Evolutionary conservation across 1,140 invertebrate genomes (phyloP), one percentile per base, ranked within the genome.

Genomic region (Phymorhynchus buccinoides): DNA sequence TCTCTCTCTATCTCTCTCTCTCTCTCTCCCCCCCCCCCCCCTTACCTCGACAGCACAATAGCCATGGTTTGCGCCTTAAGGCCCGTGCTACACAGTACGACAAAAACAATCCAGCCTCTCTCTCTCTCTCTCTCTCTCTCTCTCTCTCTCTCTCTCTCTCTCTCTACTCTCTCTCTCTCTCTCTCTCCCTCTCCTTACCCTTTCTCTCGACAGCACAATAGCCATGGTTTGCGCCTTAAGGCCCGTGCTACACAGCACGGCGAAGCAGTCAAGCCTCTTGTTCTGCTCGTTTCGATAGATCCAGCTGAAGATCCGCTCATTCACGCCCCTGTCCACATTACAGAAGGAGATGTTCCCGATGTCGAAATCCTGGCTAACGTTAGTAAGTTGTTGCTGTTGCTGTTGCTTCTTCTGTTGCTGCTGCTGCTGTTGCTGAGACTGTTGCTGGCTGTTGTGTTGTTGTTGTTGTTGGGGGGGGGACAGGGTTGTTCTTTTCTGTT

Each of bases 221-320:
- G 91, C 87, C 90, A 92, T 91, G 1, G 89, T 84, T 41, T 90
- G 87, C 0, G 91, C 90, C 48, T 89, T 90, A 75, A 91, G 91
- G 4, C 62, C 71, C 22, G 77, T 88, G 62, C 88, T 89, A 79
- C 91, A 92, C 48, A 92, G 62, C 0, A 91, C 90, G 30, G 89
- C 91, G 80, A 91, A 89, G 85, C 87, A 89, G 66, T 89, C 44
- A 56, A 91, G 82, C 27, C 80, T 82, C 1, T 85, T 85, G 3
- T 68, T 79, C 0, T 84, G 84, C 0, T 84, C 48, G 16, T 85
- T 79, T n/a, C 87, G 87, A 77, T 81, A 89, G 77, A 92, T 91
- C 91, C 91, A 92, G 37, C 89, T 88, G 77, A 92, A 91, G 42
- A 92, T 88, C 37, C 89, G 80, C 41, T 90, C 89, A 68, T 90